These are phyloP conservation scores for Hirtodrosophila cameraria DNA, from an alignment of 2,888 invertebrate genomes.

Conservation along the genomic window DNA sequence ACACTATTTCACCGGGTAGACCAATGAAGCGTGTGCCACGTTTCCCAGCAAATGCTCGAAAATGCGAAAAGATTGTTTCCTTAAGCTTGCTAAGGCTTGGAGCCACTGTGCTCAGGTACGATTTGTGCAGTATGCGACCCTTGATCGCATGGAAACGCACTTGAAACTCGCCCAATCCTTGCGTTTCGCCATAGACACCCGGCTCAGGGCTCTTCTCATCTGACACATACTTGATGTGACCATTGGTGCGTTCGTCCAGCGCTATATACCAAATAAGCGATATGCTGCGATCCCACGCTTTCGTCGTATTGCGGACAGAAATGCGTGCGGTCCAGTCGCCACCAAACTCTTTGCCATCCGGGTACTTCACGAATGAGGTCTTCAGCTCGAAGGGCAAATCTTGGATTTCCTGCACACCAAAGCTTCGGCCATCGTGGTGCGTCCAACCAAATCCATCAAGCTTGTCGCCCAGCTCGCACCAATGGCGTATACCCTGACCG, in stretches of 20 bases:
- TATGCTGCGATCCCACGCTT: conserved; percentile 80
- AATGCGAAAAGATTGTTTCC: conserved; percentile 90
- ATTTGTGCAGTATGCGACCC: conserved; percentile 88
- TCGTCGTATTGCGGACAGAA: conserved; percentile 85
- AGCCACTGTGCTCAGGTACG: conserved; percentile 89
- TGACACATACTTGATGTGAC: conserved; percentile 84
- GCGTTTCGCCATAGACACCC: conserved; percentile 88
- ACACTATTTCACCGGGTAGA: conserved; percentile 87
- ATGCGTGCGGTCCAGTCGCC: conserved; percentile 97
- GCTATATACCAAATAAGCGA: conserved; percentile 93
- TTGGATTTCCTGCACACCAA: conserved; percentile 95
- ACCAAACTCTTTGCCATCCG: conserved; percentile 91
- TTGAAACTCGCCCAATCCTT: conserved; percentile 91
- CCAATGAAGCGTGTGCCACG: conserved; percentile 86
- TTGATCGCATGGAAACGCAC: conserved; percentile 81
- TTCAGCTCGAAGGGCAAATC: conserved; percentile 91
- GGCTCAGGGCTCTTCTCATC: conserved; percentile 81
- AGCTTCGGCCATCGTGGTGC: conserved; percentile 95
- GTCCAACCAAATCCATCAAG: conserved; percentile 94
- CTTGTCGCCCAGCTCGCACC: conserved; percentile 95
- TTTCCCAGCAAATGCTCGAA: conserved; percentile 87
- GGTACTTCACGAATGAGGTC: conserved; percentile 95
- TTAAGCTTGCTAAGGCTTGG: conserved; percentile 89
- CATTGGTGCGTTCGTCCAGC: conserved; percentile 89
- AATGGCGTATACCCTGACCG: conserved; percentile 93